Conservation (phyloP, 2,797 vertebrate species). For the Anguilla obscura region DNA sequence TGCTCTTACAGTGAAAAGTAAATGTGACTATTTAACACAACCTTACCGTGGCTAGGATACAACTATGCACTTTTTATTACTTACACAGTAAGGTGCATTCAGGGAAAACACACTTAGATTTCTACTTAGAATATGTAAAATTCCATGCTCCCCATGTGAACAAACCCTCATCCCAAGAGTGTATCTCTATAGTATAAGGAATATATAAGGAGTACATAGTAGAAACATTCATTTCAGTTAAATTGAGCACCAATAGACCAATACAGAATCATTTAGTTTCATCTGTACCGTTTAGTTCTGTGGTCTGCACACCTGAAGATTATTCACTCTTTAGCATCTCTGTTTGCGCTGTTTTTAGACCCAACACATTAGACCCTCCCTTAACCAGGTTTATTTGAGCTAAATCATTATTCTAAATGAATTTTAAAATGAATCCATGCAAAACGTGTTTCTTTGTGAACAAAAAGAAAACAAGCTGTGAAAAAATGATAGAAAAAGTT, state of each 20-base stretch:
- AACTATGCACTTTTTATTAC: neutral
- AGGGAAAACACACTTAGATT: neutral
- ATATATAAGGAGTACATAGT: neutral
- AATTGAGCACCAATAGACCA: neutral
- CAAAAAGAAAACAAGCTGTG: too few relatives aligned
- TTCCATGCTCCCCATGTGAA: too few relatives aligned
- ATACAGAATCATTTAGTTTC: too few relatives aligned
- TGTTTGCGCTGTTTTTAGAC: neutral
- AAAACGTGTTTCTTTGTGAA: neutral
- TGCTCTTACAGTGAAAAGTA: neutral
- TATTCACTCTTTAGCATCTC: neutral
- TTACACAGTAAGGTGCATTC: neutral
- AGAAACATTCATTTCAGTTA: neutral
- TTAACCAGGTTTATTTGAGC: neutral
- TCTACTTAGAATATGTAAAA: neutral
- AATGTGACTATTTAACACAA: neutral
- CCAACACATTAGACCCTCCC: neutral
- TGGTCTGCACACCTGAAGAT: too few relatives aligned
- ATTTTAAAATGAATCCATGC: neutral
- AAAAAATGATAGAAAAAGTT: too few relatives aligned
- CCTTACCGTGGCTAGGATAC: neutral
- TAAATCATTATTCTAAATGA: neutral
- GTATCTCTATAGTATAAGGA: neutral
- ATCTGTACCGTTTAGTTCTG: too few relatives aligned
- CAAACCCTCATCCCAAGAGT: too few relatives aligned